Evolutionary conservation across 2,113 vertebrate genomes (phyloP).

Genomic region (Coturnix japonica): DNA sequence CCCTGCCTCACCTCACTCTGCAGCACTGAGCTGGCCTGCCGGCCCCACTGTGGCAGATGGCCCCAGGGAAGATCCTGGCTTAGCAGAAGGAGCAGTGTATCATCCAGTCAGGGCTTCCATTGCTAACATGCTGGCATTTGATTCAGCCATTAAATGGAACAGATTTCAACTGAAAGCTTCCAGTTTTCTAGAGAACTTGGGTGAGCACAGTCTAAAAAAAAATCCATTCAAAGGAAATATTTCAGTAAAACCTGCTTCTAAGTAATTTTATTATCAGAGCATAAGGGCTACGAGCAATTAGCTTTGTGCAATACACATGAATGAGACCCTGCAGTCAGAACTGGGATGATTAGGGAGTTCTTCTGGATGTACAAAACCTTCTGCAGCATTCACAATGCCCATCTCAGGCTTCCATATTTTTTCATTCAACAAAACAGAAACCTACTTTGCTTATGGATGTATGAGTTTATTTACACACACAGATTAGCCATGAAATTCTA

Average conservation of each 20-base stretch:
- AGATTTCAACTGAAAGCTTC: neutral
- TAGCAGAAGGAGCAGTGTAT: neutral
- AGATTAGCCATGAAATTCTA: too few species aligned
- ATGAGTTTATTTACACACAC: neutral
- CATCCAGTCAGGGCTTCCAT: neutral
- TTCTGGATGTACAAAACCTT: neutral
- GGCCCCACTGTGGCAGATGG: fast-evolving
- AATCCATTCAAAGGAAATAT: neutral
- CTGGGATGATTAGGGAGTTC: fast-evolving
- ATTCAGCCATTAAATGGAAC: neutral
- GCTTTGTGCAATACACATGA: fast-evolving
- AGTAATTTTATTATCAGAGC: fast-evolving
- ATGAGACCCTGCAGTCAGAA: neutral
- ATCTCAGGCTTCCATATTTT: neutral
- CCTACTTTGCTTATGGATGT: neutral
- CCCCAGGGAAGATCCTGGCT: neutral
- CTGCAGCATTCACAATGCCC: fast-evolving
- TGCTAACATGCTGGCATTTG: neutral
- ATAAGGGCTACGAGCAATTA: fast-evolving
- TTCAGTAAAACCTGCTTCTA: neutral
- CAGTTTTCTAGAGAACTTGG: neutral
- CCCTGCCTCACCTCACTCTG: neutral
- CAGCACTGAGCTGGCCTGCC: neutral
- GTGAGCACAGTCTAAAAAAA: neutral
- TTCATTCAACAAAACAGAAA: neutral